Base-by-base conservation (phyloP, 2,797 vertebrate genomes). In the Garrulus glandarius region DNA sequence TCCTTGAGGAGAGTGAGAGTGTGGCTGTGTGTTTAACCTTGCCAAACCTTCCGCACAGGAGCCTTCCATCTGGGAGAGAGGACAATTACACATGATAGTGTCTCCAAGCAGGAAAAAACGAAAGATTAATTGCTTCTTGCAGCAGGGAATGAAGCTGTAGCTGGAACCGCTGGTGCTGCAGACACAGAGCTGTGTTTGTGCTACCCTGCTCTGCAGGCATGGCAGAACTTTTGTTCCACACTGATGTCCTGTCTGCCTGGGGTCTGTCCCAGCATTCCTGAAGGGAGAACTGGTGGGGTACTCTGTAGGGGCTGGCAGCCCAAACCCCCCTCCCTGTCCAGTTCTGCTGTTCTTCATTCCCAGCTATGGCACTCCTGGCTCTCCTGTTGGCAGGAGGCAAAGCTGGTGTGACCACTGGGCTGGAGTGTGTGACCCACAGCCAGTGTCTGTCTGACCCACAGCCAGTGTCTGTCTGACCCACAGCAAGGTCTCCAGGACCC, bases 291-390 rank as follows among this genome's bases (percentile, higher is more conserved):
- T 1, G 4, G 18, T 4, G 63, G 34, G 39, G 8, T 30, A 44
- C 7, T 39, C 6, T 22, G 4, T 41, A 36, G 30, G 32, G 43
- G 11, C 12, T 71, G 59, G 3, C 24, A 6, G 37, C 67, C 52
- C 44, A 20, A 19, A 4, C 3, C 14, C 20, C 27, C 1, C 8
- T 11, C 34, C 29, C 30, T 3, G 7, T 6, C 9, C 10, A 19
- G 6, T 29, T 36, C 29, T 9, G 37, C 65, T 24, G 16, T 0
- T 60, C 46, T 36, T 43, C 23, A 0, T 7, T 1, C 4, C 18
- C 1, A 23, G 43, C 46, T 15, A 59, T 1, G 76, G 12, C 13
- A 0, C 26, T 59, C 24, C 43, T 1, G 56, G 53, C 69, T 49
- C 56, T 55, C 36, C 70, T 18, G 39, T 1, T 29, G 3, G 2